A percentile compares a stretch with the other conserved stretches of the same genome.
Conservation (phyloP, 2,113 vertebrate species). For the Amphiprion percula region DNA sequence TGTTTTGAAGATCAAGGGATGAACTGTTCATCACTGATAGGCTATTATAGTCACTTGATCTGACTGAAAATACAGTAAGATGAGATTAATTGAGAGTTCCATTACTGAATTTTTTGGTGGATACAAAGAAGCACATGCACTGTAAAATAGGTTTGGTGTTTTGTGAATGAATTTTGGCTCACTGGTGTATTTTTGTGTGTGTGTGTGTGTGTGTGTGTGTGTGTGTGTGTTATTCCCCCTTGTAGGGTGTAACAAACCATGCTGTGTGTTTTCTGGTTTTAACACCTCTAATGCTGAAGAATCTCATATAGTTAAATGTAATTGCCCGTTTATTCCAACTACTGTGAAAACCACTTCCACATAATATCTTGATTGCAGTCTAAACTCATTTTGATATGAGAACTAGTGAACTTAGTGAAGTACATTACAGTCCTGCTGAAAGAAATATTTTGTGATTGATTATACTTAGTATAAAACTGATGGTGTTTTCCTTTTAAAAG, state of each 20-base stretch:
- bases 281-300: neutral
- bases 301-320: too few species aligned
- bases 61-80: neutral
- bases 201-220: neutral
- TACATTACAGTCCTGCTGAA: neutral
- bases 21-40: neutral
- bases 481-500: too few species aligned
- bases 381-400: constrained; percentile 10
- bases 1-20: constrained; percentile 15
- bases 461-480: too few species aligned
- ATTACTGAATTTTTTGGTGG: neutral
- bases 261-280: neutral
- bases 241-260: neutral
- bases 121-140: neutral
- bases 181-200: neutral
- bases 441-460: neutral
- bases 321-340: neutral
- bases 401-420: neutral
- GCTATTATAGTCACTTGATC: neutral
- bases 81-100: neutral
- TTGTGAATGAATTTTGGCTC: too few species aligned
- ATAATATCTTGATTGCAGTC: neutral
- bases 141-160: neutral
- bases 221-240: neutral
- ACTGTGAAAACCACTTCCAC: neutral